These are phyloP conservation scores for Sarcophaga carnaria DNA, from an alignment of 2,888 invertebrate genomes.

Conservation along the genomic window DNA sequence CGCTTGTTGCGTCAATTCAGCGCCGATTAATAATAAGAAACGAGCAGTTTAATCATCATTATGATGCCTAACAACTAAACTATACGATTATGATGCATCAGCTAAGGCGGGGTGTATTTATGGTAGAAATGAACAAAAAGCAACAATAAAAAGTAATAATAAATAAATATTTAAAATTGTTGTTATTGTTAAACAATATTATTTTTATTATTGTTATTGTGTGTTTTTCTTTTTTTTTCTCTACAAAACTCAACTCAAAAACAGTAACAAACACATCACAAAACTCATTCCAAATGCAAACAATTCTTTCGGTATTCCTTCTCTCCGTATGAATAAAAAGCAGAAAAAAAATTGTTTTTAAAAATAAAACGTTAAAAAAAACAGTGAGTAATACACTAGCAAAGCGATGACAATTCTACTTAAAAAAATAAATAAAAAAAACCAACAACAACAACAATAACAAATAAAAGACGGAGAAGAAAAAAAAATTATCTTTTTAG, in stretches of 20 bases:
- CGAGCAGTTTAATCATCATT: too few relatives aligned
- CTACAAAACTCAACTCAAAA: neutral
- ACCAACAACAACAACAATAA: slow-evolving; percentile 52
- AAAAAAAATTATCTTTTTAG: slow-evolving; percentile 57
- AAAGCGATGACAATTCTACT: slow-evolving; percentile 56
- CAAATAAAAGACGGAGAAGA: neutral
- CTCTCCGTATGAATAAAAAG: too few relatives aligned
- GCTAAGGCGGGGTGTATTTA: too few relatives aligned
- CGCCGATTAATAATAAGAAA: too few relatives aligned
- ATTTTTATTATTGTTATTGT: too few relatives aligned
- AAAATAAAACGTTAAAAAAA: slow-evolving; percentile 22
- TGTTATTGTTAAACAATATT: neutral
- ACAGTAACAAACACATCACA: slow-evolving; percentile 37
- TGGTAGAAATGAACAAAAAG: slow-evolving; percentile 28
- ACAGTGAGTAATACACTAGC: slow-evolving; percentile 60
- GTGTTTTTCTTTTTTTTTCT: too few relatives aligned
- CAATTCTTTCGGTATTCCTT: neutral
- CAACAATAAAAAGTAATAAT: slow-evolving; percentile 50
- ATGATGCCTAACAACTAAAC: too few relatives aligned
- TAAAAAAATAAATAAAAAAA: slow-evolving; percentile 41
- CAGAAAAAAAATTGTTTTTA: neutral
- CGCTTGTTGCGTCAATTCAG: too few relatives aligned
- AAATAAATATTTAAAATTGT: slow-evolving; percentile 20
- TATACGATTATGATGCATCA: too few relatives aligned
- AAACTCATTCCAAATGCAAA: slow-evolving; percentile 55